Base-by-base conservation (phyloP, 1,140 invertebrate species). In the Zaprionus camerounensis region DNA sequence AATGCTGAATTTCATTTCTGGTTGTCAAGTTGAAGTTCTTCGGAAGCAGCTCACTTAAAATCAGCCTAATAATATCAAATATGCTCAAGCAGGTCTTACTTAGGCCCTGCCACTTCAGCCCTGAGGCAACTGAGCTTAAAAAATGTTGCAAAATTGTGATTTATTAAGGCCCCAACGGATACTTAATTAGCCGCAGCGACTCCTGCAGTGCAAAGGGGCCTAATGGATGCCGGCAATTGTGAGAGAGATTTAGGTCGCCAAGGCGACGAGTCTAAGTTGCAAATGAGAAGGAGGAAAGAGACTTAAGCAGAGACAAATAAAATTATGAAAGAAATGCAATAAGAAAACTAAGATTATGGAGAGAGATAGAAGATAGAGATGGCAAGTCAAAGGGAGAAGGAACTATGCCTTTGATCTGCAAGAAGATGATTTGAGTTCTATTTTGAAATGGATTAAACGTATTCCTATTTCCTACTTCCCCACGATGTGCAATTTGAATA, bases 131-230 rank as follows among this genome's bases (percentile, higher is more conserved):
- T 51, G 53, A 24, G 53, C 55, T 28, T 41, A 28, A 28, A 69
- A 76, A 71, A 59, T 63, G 51, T 6, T 56, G 62, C 51, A 51
- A 72, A 79, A 71, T 71, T 72, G 67, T 79, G 62, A 71, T 76
- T 79, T 79, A 78, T 76, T 70, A 71, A 46, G 63, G 73, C 56
- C 56, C 31, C 59, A 76, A 46, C 74, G 20, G 68, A 44, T 73
- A 79, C 77, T 79, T 79, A 76, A 79, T 79, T 79, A 79, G 74
- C 61, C 72, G 22, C 59, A 70, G 38, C 31, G 76, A 65, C 41
- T 41, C 44, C 36, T 65, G 55, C 41, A 36, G 22, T 22, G 49
- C 56, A 73, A 44, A 31, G 28, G 55, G 34, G 31, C 7, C 69
- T 62, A 72, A 76, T 76, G 67, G 73, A 65, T 57, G 63, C 22